Conservation (phyloP, 2,797 vertebrate genomes). For the Fratercula arctica region DNA sequence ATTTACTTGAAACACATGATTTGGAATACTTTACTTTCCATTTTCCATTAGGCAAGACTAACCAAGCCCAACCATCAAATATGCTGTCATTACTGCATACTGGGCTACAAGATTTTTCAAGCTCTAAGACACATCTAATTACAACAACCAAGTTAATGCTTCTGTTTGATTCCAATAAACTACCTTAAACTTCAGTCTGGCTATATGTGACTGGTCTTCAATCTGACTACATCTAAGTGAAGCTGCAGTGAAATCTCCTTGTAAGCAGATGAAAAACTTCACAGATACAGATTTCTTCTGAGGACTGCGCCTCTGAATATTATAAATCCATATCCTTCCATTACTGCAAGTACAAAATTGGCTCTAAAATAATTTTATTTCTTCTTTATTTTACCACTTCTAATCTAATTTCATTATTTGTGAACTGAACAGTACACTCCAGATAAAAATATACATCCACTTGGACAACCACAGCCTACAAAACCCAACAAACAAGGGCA, state of each 20-base stretch:
- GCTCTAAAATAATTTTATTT: not conserved
- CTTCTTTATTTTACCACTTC: not conserved
- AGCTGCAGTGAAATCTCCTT: not conserved
- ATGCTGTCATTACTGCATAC: not conserved
- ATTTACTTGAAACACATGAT: conserved; percentile 24
- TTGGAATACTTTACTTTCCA: conserved; percentile 28
- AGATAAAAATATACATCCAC: not conserved
- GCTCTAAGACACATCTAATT: not conserved
- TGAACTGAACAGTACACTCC: not conserved
- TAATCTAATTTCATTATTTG: not conserved
- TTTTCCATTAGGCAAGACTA: conserved; percentile 29
- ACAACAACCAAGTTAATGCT: not conserved
- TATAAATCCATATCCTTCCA: not conserved
- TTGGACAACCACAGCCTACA: not conserved
- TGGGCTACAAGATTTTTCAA: not conserved
- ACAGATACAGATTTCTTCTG: not conserved
- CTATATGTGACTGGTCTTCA: not conserved
- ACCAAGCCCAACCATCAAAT: not conserved
- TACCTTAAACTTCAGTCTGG: not conserved
- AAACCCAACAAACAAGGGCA: not conserved
- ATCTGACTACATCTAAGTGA: not conserved
- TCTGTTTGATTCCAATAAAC: not conserved
- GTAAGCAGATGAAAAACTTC: not conserved
- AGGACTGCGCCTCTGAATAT: not conserved
- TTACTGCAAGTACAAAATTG: not conserved